phyloP scores from a whole-genome alignment of 2,113 vertebrate species.

The Balaeniceps rex region DNA sequence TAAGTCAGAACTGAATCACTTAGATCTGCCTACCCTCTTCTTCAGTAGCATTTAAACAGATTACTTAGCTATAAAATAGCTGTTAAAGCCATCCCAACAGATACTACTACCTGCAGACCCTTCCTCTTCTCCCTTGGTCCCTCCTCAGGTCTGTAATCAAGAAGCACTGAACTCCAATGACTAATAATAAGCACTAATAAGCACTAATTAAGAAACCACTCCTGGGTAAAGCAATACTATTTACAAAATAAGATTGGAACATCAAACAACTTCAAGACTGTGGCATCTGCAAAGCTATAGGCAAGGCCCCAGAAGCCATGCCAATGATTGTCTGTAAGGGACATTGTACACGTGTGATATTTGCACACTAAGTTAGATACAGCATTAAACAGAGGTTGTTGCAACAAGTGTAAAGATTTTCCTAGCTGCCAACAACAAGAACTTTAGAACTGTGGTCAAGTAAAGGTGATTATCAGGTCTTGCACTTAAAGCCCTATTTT shows the following conservation, averaged over 20 bases:
- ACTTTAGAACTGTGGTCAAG: background rate
- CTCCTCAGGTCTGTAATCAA: background rate
- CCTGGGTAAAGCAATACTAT: background rate
- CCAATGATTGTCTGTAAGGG: fast-evolving
- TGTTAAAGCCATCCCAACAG: background rate
- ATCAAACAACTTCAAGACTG: background rate
- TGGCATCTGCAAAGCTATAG: background rate
- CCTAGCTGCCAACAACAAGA: background rate
- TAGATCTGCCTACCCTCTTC: background rate
- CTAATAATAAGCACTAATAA: background rate
- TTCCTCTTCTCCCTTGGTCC: background rate
- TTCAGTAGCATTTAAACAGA: background rate
- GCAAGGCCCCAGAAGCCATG: background rate
- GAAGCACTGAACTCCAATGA: background rate
- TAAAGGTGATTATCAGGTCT: background rate
- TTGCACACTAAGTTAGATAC: background rate
- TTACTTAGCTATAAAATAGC: background rate
- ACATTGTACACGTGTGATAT: background rate
- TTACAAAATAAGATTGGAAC: background rate
- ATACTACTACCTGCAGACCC: background rate
- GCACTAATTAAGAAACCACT: background rate
- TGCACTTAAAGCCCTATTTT: background rate
- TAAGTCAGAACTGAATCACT: background rate
- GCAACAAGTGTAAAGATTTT: background rate
- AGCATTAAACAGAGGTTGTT: background rate